A percentile compares a stretch with the other conserved stretches of the same genome.
These are phyloP conservation scores for Pogonocichla stellata DNA, from an alignment of 2,113 vertebrate genomes.

Conservation along the genomic window DNA sequence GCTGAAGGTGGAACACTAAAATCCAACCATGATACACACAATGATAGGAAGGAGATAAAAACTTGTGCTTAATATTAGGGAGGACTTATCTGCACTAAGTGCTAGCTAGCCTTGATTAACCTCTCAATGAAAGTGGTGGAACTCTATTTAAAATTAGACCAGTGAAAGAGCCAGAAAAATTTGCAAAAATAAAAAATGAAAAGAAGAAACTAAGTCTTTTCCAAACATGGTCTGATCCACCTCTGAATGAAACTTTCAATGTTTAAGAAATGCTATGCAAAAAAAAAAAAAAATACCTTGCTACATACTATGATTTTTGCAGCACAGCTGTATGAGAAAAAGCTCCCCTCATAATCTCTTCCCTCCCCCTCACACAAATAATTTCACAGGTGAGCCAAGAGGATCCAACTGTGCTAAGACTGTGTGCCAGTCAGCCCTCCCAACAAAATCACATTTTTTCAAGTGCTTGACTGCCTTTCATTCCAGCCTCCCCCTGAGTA, in stretches of 20 bases:
- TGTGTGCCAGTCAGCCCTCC: neutral
- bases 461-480: neutral
- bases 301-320: neutral
- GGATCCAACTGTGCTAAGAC: neutral
- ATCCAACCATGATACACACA: neutral
- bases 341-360: neutral
- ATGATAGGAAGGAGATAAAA: neutral
- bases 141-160: neutral
- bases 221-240: neutral
- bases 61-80: neutral
- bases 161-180: neutral
- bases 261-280: neutral
- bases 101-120: neutral
- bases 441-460: constrained; percentile 7
- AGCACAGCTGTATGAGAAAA: neutral
- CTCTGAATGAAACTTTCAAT: neutral
- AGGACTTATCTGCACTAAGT: neutral
- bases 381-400: constrained; percentile 42
- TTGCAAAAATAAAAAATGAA: neutral
- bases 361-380: neutral
- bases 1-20: neutral
- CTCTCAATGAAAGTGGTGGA: neutral
- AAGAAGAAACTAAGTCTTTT: constrained; percentile 3
- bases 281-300: neutral
- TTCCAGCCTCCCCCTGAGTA: neutral